Evolutionary conservation across 2,797 vertebrate species (phyloP), one percentile per base, ranked within the genome.

Genomic region (Neosilurus mollespiculum): DNA sequence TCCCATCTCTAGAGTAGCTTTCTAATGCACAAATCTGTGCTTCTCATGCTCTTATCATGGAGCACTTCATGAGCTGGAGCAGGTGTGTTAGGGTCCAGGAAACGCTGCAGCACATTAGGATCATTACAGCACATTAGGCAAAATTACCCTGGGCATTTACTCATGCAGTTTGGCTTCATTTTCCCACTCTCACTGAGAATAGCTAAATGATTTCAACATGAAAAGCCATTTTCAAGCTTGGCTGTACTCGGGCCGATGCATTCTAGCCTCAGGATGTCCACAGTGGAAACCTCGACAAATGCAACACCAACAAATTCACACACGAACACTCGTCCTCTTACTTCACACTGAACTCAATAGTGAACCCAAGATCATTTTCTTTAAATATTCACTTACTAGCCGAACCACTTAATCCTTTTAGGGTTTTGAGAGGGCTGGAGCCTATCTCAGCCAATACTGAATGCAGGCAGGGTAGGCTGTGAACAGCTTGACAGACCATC

Each of bases 91-190:
- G 24, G 56, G 70, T 73, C 70, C 65, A 69, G 79, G 66, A 70
- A 81, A 70, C 80, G 30, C 53, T 53, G 30, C 26, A 24, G 71
- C 70, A 26, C 71, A 82, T 82, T 82, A 75, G 18, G 61, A 30
- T 37, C 54, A 81, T 81, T 81, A 81, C 26, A 58, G 79, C 64
- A 58, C 62, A 80, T 80, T 80, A 80, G 49, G 20, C 61, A 43
- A 78, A 76, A 76, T 82, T 56, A 76, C 51, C 71, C 71, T 56
- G 14, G 22, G 69, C 24, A 82, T 73, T 82, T 82, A 72, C 80
- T 22, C 58, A 16, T 26, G 80, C 22, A 51, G 37, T 73, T 54
- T 73, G 49, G 26, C 58, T 82, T 22, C n/a, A 15, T 24, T 49
- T 62, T 78, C n/a, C 56, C 56, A 77, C 56, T 77, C 56, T n/a